Percentiles rank a stretch among this genome's conserved stretches.
Evolutionary conservation across 1,140 invertebrate genomes (phyloP).

Genomic region (Apis florea): DNA sequence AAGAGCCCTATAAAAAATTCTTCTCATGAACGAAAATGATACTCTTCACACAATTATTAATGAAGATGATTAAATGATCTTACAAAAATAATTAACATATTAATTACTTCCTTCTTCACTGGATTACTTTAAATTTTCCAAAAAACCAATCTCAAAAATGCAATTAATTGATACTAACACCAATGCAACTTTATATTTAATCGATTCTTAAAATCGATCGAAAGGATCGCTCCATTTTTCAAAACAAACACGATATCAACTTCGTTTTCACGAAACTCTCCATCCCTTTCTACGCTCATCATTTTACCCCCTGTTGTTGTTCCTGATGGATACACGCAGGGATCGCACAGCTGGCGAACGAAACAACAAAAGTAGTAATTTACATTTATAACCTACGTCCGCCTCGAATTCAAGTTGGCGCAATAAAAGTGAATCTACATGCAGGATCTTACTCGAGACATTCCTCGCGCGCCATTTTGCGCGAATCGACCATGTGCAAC

Average conservation of each 20-base stretch:
- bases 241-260: background rate
- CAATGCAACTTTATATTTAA: background rate
- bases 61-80: background rate
- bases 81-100: background rate
- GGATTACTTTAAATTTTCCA: no score
- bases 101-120: no score
- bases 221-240: background rate
- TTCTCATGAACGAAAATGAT: background rate
- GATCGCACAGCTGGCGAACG: constrained; percentile 19
- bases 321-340: background rate
- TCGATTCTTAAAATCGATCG: background rate
- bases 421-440: background rate
- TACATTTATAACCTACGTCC: constrained; percentile 18
- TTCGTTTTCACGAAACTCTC: background rate
- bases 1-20: background rate
- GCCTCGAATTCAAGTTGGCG: background rate
- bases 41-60: background rate
- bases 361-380: constrained; percentile 28
- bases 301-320: background rate
- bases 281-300: background rate
- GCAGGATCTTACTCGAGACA: background rate
- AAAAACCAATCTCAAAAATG: no score
- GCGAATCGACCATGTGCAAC: no score
- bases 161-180: background rate
- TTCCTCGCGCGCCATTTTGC: no score